Evolutionary conservation across 2,797 vertebrate species (phyloP).

Genomic region (Ceyx erithaca): DNA sequence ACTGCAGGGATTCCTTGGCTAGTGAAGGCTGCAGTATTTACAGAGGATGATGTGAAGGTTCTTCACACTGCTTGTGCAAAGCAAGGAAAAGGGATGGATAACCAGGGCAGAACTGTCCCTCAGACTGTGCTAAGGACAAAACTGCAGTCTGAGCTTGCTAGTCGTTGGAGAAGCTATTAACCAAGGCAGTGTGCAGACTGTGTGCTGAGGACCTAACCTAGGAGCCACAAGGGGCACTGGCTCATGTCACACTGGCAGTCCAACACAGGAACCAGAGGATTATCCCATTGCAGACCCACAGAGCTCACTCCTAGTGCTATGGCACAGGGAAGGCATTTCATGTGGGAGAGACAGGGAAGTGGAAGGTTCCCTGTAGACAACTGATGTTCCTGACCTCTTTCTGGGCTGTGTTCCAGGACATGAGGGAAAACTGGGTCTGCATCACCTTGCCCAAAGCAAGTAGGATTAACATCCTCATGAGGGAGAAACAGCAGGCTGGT

Average conservation of each 20-base stretch:
- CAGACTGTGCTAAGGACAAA: background rate
- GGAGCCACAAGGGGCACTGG: background rate
- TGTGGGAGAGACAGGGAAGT: background rate
- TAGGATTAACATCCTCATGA: background rate
- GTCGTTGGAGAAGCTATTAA: background rate
- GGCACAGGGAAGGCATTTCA: background rate
- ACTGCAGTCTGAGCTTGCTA: background rate
- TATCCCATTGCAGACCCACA: background rate
- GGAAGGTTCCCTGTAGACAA: background rate
- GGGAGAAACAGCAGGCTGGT: background rate
- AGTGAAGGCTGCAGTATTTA: background rate
- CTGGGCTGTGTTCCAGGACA: background rate
- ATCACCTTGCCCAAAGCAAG: background rate
- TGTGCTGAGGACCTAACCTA: background rate
- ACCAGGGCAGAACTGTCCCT: background rate
- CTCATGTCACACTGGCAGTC: background rate
- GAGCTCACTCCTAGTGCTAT: background rate
- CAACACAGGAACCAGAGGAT: background rate
- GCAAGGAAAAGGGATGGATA: background rate
- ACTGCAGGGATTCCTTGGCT: background rate
- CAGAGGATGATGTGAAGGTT: background rate
- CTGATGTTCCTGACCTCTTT: background rate
- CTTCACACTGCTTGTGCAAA: background rate
- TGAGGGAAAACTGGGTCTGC: slow-evolving; percentile 5
- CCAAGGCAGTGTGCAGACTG: accelerated